Percentiles rank a stretch among this genome's conserved stretches.
phyloP scores from a whole-genome alignment of 1,140 invertebrate species.

The Venustaconcha ellipsiformis region DNA sequence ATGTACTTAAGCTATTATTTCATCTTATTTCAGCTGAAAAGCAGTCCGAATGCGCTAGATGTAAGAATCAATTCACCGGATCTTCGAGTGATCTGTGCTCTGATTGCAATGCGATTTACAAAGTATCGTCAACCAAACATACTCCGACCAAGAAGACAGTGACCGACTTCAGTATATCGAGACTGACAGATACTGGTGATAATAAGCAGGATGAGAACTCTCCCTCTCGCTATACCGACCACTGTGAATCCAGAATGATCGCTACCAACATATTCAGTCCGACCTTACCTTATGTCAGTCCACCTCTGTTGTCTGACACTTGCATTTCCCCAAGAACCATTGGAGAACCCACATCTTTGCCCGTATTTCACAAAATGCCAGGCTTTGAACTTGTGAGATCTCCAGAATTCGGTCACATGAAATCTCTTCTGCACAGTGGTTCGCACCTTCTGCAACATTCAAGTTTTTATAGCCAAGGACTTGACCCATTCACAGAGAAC shows the following conservation, averaged over 20 bases:
- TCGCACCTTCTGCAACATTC: too few relatives aligned
- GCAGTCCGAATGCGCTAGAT: slow-evolving; percentile 19
- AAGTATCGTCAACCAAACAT: slow-evolving; percentile 3
- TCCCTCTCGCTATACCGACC: slow-evolving; percentile 1
- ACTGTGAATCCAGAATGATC: slow-evolving; percentile 8
- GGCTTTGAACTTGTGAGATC: too few relatives aligned
- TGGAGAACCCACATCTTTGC: too few relatives aligned
- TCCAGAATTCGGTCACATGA: too few relatives aligned
- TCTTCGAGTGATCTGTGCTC: slow-evolving; percentile 7
- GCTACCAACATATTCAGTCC: neutral
- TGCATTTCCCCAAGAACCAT: too few relatives aligned
- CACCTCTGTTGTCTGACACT: too few relatives aligned
- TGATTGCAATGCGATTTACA: slow-evolving; percentile 16
- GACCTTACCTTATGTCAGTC: too few relatives aligned
- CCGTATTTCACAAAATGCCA: too few relatives aligned
- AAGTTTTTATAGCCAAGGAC: too few relatives aligned
- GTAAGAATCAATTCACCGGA: slow-evolving; percentile 20
- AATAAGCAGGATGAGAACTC: neutral
- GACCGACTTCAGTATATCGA: slow-evolving; percentile 32
- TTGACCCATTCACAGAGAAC: too few relatives aligned
- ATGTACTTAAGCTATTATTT: neutral
- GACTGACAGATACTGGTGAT: slow-evolving; percentile 20
- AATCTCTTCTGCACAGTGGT: too few relatives aligned
- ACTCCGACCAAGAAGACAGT: slow-evolving; percentile 6
- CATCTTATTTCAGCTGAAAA: slow-evolving; percentile 21